Evolutionary conservation across 2,113 vertebrate species (phyloP).

Genomic region (Carettochelys insculpta): DNA sequence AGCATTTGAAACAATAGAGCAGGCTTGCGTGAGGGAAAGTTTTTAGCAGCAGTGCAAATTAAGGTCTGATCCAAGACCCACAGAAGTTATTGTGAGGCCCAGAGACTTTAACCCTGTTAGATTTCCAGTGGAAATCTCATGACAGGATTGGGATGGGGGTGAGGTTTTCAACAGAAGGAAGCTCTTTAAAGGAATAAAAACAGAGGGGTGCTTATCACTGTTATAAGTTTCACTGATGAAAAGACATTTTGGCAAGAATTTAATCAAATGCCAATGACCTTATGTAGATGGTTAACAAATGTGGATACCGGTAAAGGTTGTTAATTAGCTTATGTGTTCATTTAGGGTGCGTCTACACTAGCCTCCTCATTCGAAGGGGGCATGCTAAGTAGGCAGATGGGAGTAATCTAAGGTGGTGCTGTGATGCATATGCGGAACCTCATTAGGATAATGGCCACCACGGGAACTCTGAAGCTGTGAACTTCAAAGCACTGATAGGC

Average conservation of each 20-base stretch:
- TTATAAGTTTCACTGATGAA: background rate
- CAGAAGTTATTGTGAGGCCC: background rate
- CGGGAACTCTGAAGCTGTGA: too few species aligned
- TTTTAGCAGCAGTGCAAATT: background rate
- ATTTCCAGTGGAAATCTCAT: background rate
- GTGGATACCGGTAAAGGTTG: background rate
- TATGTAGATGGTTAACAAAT: background rate
- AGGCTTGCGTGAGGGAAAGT: background rate
- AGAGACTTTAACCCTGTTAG: background rate
- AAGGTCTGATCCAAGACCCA: background rate
- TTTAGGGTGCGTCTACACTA: too few species aligned
- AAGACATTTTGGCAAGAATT: background rate
- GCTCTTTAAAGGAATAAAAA: background rate
- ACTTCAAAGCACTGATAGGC: too few species aligned
- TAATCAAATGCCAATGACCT: background rate
- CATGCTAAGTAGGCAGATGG: too few species aligned
- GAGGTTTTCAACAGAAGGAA: background rate
- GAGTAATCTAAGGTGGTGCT: too few species aligned
- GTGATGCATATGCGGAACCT: too few species aligned
- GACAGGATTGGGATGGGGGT: background rate
- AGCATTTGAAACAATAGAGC: background rate
- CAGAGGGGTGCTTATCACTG: background rate
- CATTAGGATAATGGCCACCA: too few species aligned
- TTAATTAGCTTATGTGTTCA: too few species aligned
- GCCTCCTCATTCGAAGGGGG: too few species aligned